A percentile compares a stretch with the other conserved stretches of the same genome.
Conservation (phyloP, 1,140 invertebrate genomes). For the Diabrotica undecimpunctata region DNA sequence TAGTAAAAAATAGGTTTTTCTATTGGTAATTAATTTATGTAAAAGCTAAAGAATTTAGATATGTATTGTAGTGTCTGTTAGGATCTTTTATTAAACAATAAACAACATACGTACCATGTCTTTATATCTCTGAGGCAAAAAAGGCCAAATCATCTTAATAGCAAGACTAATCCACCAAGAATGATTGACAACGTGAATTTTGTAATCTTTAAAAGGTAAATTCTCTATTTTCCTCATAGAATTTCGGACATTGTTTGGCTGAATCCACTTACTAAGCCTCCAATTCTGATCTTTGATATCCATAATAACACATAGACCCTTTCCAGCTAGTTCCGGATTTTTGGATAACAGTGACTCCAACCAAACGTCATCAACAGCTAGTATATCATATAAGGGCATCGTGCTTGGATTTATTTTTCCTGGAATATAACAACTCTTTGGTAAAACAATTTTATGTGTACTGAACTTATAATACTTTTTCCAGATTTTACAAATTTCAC, state of each 20-base stretch:
- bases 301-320: slow-evolving; percentile 45
- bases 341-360: slow-evolving; percentile 23
- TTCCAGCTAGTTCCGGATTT: slow-evolving; percentile 24
- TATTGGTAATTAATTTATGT: too few relatives aligned
- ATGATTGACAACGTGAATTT: slow-evolving; percentile 40
- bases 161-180: slow-evolving; percentile 30
- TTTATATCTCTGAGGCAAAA: slow-evolving; percentile 38
- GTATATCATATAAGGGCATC: slow-evolving; percentile 26
- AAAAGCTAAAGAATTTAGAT: too few relatives aligned
- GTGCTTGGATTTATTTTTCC: slow-evolving; percentile 25
- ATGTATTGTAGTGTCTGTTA: too few relatives aligned
- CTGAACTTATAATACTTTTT: neutral
- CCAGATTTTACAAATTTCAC: neutral
- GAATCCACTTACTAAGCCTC: slow-evolving; percentile 43
- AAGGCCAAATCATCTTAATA: slow-evolving; percentile 38
- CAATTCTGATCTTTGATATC: slow-evolving; percentile 43
- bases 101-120: slow-evolving; percentile 31
- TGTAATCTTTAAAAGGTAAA: slow-evolving; percentile 36
- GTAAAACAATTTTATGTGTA: neutral
- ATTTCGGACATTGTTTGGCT: slow-evolving; percentile 40
- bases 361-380: slow-evolving; percentile 28
- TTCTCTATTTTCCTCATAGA: slow-evolving; percentile 38
- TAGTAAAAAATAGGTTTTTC: too few relatives aligned
- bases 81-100: too few relatives aligned
- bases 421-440: slow-evolving; percentile 12